Conservation (phyloP, 2,113 vertebrate species). For the Toxotes chatareus region DNA sequence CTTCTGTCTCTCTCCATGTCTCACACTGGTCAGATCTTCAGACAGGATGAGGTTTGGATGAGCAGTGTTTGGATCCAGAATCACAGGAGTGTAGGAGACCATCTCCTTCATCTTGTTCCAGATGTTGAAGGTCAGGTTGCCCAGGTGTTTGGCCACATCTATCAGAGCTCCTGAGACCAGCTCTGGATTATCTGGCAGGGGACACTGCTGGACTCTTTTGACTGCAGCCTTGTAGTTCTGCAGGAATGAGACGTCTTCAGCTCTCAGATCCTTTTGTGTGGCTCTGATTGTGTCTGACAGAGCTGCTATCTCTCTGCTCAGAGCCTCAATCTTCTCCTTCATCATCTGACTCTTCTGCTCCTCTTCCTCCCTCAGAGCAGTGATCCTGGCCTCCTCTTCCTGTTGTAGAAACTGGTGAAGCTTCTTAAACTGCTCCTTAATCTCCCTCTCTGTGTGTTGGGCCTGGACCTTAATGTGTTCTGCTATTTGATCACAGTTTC, state of each 20-base stretch:
- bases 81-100: conserved; percentile 33
- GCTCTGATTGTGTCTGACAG: neutral
- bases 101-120: conserved; percentile 44
- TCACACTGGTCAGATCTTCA: conserved; percentile 33
- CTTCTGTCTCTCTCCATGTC: neutral
- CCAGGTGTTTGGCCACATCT: conserved; percentile 29
- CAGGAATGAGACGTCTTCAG: conserved; percentile 31
- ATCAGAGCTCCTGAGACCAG: conserved; percentile 12
- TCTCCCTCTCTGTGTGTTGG: conserved; percentile 9
- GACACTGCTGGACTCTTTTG: conserved; percentile 19
- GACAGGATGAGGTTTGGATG: conserved; percentile 21
- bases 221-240: conserved; percentile 26
- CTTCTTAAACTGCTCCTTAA: conserved; percentile 35
- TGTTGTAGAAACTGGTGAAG: conserved; percentile 32
- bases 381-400: conserved; percentile 27
- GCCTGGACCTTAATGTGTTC: conserved; percentile 30
- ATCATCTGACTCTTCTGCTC: conserved; percentile 14
- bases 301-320: conserved; percentile 19
- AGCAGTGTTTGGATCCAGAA: conserved; percentile 46
- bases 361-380: conserved; percentile 46
- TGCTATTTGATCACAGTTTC: conserved; percentile 13
- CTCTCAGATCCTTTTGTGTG: conserved; percentile 5
- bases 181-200: conserved; percentile 1
- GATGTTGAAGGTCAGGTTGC: conserved; percentile 42
- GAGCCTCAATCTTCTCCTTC: conserved; percentile 6